A percentile compares a stretch with the other conserved stretches of the same genome.
phyloP scores from a whole-genome alignment of 2,113 vertebrate species.

The Gymnarchus niloticus region DNA sequence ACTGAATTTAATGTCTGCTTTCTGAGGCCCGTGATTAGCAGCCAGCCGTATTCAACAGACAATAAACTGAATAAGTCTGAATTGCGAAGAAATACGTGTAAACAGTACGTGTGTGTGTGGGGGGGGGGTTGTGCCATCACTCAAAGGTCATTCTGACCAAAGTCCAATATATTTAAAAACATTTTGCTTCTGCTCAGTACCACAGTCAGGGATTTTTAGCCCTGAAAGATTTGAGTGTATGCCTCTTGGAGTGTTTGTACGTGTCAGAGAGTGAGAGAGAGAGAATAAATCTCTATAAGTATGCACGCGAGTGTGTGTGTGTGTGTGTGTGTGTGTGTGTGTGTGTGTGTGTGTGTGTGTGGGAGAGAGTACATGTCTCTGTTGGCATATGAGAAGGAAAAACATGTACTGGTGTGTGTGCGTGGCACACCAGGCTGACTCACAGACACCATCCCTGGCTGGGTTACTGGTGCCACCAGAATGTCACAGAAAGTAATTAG shows the following conservation, averaged over 20 bases:
- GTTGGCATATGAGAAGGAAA: neutral
- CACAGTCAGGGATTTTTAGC: too few relatives aligned
- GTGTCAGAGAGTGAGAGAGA: neutral
- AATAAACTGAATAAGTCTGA: neutral
- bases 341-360: neutral
- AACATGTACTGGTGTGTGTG: neutral
- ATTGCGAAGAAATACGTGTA: neutral
- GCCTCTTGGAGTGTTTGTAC: neutral
- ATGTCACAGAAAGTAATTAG: constrained; percentile 20
- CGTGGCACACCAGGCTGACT: neutral
- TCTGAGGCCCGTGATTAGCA: neutral
- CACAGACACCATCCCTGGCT: neutral
- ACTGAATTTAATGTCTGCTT: neutral
- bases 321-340: neutral
- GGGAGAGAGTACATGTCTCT: neutral
- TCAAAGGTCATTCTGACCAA: neutral
- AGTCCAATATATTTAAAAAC: neutral
- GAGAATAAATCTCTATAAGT: neutral
- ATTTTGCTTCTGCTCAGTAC: neutral
- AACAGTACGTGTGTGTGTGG: neutral
- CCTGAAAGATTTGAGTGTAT: too few relatives aligned
- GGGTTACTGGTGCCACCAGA: neutral
- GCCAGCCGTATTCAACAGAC: neutral
- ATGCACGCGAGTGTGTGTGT: neutral
- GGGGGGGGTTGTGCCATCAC: neutral